These are phyloP conservation scores for Nerophis ophidion DNA, from an alignment of 2,113 vertebrate species.

Conservation along the genomic window DNA sequence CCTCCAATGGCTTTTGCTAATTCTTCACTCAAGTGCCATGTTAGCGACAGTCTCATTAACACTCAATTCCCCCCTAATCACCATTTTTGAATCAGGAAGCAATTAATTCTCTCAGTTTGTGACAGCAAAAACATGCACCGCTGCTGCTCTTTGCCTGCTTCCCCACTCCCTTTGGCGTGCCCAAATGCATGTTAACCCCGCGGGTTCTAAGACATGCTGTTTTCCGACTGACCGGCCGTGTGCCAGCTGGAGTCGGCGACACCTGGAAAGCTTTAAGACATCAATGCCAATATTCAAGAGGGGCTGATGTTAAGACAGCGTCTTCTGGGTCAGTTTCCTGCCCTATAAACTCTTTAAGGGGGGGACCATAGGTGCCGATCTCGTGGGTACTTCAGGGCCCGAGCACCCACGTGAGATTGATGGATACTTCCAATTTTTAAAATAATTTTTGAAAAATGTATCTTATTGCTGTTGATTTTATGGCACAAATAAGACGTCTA, in stretches of 20 bases:
- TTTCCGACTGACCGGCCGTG: conserved; percentile 29
- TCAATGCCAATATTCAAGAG: conserved; percentile 43
- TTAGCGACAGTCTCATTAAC: conserved; percentile 65
- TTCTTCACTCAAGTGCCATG: conserved; percentile 60
- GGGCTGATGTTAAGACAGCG: conserved; percentile 28
- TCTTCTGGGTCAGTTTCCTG: conserved; percentile 42
- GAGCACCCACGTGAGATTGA: too few species aligned
- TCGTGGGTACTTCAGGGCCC: too few species aligned
- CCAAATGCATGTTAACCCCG: conserved; percentile 21
- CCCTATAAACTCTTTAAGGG: conserved; percentile 4
- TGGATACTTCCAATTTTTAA: too few species aligned
- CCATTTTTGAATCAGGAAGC: conserved; percentile 62
- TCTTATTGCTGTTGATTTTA: too few species aligned
- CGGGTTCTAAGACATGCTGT: conserved; percentile 22
- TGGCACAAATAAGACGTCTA: too few species aligned
- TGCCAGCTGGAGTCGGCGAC: conserved; percentile 18
- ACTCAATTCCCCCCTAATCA: conserved; percentile 53
- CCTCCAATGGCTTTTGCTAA: conserved; percentile 62
- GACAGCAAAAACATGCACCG: conserved; percentile 23
- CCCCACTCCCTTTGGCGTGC: conserved; percentile 22
- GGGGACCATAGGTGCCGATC: too few species aligned
- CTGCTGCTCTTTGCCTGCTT: conserved; percentile 27
- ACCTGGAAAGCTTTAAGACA: conserved; percentile 29
- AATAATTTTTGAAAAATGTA: too few species aligned
- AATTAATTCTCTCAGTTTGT: conserved; percentile 46